These are phyloP conservation scores for Enteromius paludinosus DNA, from an alignment of 2,797 vertebrate species.

Conservation along the genomic window DNA sequence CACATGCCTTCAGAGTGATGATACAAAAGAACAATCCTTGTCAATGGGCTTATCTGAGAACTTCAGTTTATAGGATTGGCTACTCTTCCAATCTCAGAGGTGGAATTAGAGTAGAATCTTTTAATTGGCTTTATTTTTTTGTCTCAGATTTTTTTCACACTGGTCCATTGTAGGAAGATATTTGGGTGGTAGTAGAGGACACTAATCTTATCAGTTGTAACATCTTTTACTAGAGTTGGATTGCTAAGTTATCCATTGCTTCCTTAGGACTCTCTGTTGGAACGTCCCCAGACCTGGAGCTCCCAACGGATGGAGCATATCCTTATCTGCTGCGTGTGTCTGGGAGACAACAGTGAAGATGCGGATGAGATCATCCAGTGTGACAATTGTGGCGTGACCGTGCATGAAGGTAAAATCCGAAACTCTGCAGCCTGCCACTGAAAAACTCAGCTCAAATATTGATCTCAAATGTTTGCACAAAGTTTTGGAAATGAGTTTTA, in stretches of 20 bases:
- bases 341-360: constrained; percentile 98
- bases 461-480: constrained; percentile 38
- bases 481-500: constrained; percentile 14
- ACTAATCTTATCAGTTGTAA: constrained; percentile 17
- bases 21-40: constrained; percentile 56
- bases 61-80: constrained; percentile 60
- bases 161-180: constrained; percentile 1
- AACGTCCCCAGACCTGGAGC: constrained; percentile 92
- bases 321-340: constrained; percentile 98
- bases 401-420: constrained; percentile 91
- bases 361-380: constrained; percentile 99
- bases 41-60: constrained; percentile 61
- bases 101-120: constrained; percentile 49
- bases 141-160: background rate
- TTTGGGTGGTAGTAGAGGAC: background rate
- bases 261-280: constrained; percentile 89
- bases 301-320: constrained; percentile 96
- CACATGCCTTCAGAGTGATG: constrained; percentile 64
- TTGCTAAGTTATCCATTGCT: constrained; percentile 53
- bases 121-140: constrained; percentile 35
- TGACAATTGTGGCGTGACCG: constrained; percentile 98
- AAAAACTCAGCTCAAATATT: constrained; percentile 23
- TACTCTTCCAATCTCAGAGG: constrained; percentile 57
- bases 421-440: background rate
- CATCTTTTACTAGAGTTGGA: constrained; percentile 8